Conservation (phyloP, 2,113 vertebrate species). For the Muscicapa adusta region DNA sequence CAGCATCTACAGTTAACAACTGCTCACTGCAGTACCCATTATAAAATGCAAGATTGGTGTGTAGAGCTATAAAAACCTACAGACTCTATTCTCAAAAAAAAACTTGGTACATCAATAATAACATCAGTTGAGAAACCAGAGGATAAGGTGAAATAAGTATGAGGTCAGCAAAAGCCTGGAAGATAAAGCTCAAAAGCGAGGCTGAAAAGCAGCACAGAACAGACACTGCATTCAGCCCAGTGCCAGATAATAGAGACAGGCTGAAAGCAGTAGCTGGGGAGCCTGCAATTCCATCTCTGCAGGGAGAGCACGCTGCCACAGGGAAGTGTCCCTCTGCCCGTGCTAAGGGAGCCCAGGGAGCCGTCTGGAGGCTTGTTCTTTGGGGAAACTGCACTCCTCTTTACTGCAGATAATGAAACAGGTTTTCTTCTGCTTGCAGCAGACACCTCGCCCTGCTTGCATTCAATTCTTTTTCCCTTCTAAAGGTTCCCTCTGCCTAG, state of each 20-base stretch:
- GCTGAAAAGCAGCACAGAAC: not conserved
- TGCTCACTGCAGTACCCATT: not conserved
- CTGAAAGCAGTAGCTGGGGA: not conserved
- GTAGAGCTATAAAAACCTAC: slow-evolving; percentile 1
- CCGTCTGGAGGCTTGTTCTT: not conserved
- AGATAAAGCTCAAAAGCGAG: slow-evolving; percentile 15
- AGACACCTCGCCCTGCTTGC: not conserved
- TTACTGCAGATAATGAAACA: not conserved
- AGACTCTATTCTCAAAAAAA: slow-evolving; percentile 22
- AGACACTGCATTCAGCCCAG: not conserved
- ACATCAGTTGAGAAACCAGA: slow-evolving; percentile 32
- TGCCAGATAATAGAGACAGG: not conserved
- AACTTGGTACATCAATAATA: slow-evolving; percentile 37
- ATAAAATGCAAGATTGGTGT: not conserved
- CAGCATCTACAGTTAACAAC: slow-evolving; percentile 14
- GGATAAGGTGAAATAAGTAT: slow-evolving; percentile 28
- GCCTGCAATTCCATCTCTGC: not conserved
- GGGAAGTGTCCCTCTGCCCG: not conserved
- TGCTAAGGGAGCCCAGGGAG: not conserved
- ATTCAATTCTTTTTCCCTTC: not conserved
- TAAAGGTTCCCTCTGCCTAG: not conserved
- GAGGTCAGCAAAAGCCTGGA: slow-evolving; percentile 29
- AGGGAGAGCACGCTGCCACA: not conserved
- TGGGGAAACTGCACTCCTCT: not conserved
- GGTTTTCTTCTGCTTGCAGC: not conserved